Evolutionary conservation across 2,888 invertebrate genomes (phyloP), one percentile per base, ranked within the genome.

Genomic region (Artemia sinica): DNA sequence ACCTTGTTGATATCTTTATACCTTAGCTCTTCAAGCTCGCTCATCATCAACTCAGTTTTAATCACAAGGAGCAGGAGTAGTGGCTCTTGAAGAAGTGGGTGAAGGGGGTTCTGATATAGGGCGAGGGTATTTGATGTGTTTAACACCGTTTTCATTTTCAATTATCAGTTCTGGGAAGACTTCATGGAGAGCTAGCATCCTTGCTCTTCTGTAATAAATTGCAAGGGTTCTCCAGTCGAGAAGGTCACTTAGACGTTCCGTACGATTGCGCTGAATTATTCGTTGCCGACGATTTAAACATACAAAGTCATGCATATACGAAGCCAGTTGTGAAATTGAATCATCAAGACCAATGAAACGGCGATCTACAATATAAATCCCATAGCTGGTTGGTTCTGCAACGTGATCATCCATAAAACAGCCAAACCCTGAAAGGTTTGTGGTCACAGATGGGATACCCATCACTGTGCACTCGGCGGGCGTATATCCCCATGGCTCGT

Each of bases 401-500:
- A 98, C 89, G 77, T 97, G 94, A 74, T 98, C 94, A 74, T 92
- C 86, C 93, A 97, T 96, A 80, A 97, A 97, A 77, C 96, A 96
- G 4, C 97, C 97, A 78, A 97, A 97, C 63, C 93, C 93, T 66
- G 96, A 96, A 7, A 99, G 80, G 78, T 98, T 99, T 11, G 98
- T 98, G 0, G 97, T 95, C 73, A 98, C 84, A 75, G 93, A 95
- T 0, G 98, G 98, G 74, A 98, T 97, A 0, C 98, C 98, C 97
- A 98, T 97, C 14, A 98, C 96, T 0, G 98, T 99, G 75, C 98
- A 98, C 78, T 98, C 98, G 0, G 97, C 98, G 0, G 97, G 97
- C 0, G 97, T 98, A 78, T 97, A 98, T 0, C 98, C 98, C 98
- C 98, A 98, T 0, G 98, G 98, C 77, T 99, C 98, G 78, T 98